phyloP scores from a whole-genome alignment of 2,888 invertebrate genomes.

The Drosophila vallismaia region DNA sequence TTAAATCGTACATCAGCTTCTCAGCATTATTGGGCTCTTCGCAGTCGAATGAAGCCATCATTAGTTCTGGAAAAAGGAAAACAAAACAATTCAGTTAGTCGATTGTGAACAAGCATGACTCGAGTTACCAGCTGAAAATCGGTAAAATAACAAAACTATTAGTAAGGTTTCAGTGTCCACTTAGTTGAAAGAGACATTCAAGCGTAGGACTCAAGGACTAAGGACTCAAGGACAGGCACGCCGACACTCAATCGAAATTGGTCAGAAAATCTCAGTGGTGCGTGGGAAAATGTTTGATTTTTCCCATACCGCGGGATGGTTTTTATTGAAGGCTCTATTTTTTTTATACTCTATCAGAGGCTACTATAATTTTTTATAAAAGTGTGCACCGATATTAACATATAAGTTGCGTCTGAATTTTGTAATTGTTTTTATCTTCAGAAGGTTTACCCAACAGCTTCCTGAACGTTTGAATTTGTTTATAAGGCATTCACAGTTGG shows the following conservation, averaged over 20 bases:
- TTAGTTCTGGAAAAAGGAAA: constrained; percentile 74
- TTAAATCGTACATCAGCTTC: constrained; percentile 82
- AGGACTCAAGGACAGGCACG: constrained; percentile 12
- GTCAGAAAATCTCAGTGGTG: constrained; percentile 54
- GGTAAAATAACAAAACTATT: constrained; percentile 46
- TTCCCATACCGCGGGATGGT: constrained; percentile 1
- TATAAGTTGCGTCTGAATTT: too few species aligned
- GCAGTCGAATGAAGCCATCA: constrained; percentile 83
- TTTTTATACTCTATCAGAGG: too few species aligned
- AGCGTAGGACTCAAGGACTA: constrained; percentile 45
- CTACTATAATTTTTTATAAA: too few species aligned
- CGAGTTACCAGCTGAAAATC: constrained; percentile 43
- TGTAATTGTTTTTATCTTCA: too few species aligned
- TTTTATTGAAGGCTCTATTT: too few species aligned
- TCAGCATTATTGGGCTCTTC: constrained; percentile 83
- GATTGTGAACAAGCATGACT: constrained; percentile 8
- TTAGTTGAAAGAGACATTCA: constrained; percentile 71
- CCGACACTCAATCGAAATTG: constrained; percentile 36
- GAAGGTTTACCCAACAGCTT: background rate
- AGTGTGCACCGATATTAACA: too few species aligned
- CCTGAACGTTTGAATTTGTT: background rate
- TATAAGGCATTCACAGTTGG: background rate
- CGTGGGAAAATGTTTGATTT: constrained; percentile 61
- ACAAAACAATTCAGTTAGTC: constrained; percentile 20
- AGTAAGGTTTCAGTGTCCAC: constrained; percentile 64